Evolutionary conservation across 2,888 invertebrate species (phyloP).

Genomic region (Pollenia angustigena): DNA sequence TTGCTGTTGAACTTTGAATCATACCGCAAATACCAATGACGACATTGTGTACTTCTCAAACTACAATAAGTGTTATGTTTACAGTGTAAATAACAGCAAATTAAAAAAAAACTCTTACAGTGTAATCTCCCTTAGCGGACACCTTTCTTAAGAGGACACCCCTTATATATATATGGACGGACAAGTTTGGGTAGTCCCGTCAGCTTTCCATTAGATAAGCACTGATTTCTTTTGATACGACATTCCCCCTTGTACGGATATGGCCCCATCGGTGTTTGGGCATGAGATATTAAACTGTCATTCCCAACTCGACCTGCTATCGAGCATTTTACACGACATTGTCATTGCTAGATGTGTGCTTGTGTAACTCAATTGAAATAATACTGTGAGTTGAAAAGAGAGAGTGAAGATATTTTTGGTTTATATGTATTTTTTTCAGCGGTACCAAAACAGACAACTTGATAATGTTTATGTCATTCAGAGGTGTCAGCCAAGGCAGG

Average conservation of each 20-base stretch:
- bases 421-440: too few relatives aligned
- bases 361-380: slow-evolving; percentile 5
- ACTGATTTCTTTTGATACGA: too few relatives aligned
- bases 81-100: slow-evolving; percentile 14
- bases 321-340: not conserved
- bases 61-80: slow-evolving; percentile 15
- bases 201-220: too few relatives aligned
- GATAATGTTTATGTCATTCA: slow-evolving; percentile 4
- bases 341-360: not conserved
- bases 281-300: too few relatives aligned
- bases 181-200: too few relatives aligned
- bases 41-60: slow-evolving; percentile 32
- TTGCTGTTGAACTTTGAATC: slow-evolving; percentile 70
- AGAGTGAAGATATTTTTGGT: slow-evolving; percentile 5
- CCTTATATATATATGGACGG: too few relatives aligned
- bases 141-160: not conserved
- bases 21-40: slow-evolving; percentile 60
- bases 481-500: slow-evolving; percentile 14
- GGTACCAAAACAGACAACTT: not conserved
- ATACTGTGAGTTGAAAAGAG: not conserved
- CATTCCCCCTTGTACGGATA: too few relatives aligned
- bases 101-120: slow-evolving; percentile 17
- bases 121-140: not conserved
- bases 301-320: too few relatives aligned
- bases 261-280: too few relatives aligned